A percentile compares a stretch with the other conserved stretches of the same genome.
These are phyloP conservation scores for Pogoniulus pusillus DNA, from an alignment of 2,797 vertebrate species.

Conservation along the genomic window DNA sequence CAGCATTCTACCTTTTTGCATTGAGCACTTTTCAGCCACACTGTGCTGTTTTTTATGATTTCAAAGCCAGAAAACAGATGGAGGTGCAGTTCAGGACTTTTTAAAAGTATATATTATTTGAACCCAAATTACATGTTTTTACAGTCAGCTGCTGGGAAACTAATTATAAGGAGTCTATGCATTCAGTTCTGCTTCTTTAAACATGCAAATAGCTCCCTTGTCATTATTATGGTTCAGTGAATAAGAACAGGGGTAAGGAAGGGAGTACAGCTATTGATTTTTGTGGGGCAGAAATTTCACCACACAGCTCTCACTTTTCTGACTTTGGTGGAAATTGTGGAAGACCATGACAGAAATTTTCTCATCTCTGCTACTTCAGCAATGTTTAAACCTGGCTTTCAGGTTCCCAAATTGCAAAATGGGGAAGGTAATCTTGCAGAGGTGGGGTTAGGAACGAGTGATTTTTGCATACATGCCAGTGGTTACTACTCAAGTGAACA, in stretches of 20 bases:
- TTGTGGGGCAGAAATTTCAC: conserved; percentile 30
- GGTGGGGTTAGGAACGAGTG: neutral
- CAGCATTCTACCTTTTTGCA: neutral
- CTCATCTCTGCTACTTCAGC: conserved; percentile 5
- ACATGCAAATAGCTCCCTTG: conserved; percentile 63
- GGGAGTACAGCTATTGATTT: conserved; percentile 45
- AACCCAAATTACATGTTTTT: conserved; percentile 12
- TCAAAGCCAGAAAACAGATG: neutral
- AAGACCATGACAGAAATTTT: conserved; percentile 8
- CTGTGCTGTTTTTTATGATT: neutral
- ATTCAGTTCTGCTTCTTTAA: conserved; percentile 65
- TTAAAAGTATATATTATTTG: conserved; percentile 41
- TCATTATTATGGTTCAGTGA: conserved; percentile 56
- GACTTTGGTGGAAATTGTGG: conserved; percentile 9
- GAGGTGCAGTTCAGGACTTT: conserved; percentile 24
- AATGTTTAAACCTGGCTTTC: conserved; percentile 5
- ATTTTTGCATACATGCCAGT: neutral
- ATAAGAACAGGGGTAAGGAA: conserved; percentile 51
- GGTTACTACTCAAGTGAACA: neutral
- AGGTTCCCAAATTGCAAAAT: conserved; percentile 8
- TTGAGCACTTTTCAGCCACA: neutral
- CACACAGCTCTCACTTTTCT: conserved; percentile 25
- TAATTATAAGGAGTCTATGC: conserved; percentile 54
- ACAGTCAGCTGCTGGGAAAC: conserved; percentile 38
- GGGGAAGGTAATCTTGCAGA: neutral